phyloP scores from a whole-genome alignment of 2,113 vertebrate species.

The Tragelaphus imberbis region DNA sequence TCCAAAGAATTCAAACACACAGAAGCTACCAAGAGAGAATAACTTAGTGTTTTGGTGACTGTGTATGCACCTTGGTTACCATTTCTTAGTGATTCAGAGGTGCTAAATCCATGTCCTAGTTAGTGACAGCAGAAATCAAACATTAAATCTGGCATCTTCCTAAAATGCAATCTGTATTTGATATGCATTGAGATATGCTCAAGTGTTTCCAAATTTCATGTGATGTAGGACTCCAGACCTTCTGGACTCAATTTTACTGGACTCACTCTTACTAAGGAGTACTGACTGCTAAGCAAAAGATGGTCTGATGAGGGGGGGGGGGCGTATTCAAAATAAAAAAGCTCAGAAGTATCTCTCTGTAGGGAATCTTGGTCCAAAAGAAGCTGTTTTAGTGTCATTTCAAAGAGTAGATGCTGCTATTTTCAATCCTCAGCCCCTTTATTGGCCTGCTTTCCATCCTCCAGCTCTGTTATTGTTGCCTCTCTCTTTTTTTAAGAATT shows the following conservation, averaged over 20 bases:
- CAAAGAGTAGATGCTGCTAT: not conserved
- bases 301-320: rapidly evolving
- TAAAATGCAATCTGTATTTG: not conserved
- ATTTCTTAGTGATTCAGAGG: not conserved
- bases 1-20: not conserved
- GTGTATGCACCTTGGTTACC: not conserved
- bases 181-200: not conserved
- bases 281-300: not conserved
- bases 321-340: not conserved
- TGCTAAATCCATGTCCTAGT: not conserved
- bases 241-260: not conserved
- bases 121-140: not conserved
- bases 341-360: not conserved
- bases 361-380: not conserved
- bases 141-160: not conserved
- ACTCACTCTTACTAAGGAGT: not conserved
- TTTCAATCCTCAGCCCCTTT: not conserved
- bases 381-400: not conserved
- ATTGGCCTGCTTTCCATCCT: not conserved
- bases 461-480: not conserved
- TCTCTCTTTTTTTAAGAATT: not conserved
- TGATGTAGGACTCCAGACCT: not conserved
- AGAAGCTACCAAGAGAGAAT: not conserved
- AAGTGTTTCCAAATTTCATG: not conserved
- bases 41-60: not conserved